phyloP scores from a whole-genome alignment of 2,888 invertebrate species.

The Drosophila flavopinicola region DNA sequence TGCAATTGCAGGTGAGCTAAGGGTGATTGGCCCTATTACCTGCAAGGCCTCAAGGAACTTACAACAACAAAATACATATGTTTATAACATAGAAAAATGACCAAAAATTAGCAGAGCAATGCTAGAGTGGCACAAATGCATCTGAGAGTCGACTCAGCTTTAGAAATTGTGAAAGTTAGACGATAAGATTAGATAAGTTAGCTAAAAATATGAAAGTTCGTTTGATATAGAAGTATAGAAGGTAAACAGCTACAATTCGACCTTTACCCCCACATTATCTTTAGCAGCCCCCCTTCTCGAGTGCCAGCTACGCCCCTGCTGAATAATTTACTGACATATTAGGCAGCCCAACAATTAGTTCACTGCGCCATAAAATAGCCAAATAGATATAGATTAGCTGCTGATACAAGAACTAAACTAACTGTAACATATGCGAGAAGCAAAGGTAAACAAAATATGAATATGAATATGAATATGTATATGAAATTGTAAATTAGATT shows the following conservation, averaged over 20 bases:
- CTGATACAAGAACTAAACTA: not conserved
- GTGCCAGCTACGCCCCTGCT: not conserved
- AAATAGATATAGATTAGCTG: constrained; percentile 15
- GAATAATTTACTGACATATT: constrained; percentile 59
- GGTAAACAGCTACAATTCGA: not conserved
- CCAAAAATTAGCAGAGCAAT: no score
- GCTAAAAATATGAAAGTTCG: no score
- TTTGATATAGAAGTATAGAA: not conserved
- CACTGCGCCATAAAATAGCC: constrained; percentile 43
- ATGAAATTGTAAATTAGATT: constrained; percentile 63
- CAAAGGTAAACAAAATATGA: constrained; percentile 58
- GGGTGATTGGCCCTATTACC: constrained; percentile 1
- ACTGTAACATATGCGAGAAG: constrained; percentile 21
- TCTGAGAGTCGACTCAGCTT: no score
- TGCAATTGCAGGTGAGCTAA: constrained; percentile 21
- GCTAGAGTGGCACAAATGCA: no score
- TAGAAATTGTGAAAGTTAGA: no score
- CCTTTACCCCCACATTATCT: constrained; percentile 2
- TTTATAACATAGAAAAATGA: no score
- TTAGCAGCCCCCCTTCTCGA: not conserved
- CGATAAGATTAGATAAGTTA: no score
- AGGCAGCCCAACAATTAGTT: constrained; percentile 48
- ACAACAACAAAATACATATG: no score
- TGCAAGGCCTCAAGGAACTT: not conserved
- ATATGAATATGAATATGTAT: constrained; percentile 54